Percentiles rank a stretch among this genome's conserved stretches.
Conservation (phyloP, 2,797 vertebrate species). For the Periparus ater region DNA sequence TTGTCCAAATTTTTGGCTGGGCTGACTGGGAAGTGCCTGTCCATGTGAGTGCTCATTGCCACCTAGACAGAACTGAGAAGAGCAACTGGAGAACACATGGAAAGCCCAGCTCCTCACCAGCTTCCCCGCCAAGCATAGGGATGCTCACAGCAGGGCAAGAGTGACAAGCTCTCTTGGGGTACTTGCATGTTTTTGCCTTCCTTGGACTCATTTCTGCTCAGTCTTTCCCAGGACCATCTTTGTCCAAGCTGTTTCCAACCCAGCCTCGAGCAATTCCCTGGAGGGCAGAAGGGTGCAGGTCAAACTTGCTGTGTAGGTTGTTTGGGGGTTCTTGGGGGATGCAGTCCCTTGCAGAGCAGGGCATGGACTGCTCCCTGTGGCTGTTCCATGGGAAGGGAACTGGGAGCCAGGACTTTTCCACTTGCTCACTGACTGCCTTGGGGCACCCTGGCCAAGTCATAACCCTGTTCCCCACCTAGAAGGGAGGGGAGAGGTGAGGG, state of each 20-base stretch:
- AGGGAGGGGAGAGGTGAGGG: background rate
- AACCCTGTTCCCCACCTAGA: background rate
- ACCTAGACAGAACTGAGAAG: slow-evolving; percentile 16
- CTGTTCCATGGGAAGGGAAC: background rate
- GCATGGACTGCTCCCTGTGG: background rate
- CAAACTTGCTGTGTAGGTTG: background rate
- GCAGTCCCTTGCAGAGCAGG: background rate
- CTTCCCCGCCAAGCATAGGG: background rate
- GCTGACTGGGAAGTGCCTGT: background rate
- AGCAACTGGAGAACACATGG: background rate
- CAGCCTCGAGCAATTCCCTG: background rate
- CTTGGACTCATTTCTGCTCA: background rate
- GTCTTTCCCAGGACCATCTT: background rate
- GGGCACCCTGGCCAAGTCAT: rapidly evolving
- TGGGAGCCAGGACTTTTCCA: background rate
- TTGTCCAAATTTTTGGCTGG: background rate
- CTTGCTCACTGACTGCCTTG: background rate
- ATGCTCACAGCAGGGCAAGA: background rate
- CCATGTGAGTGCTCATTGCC: rapidly evolving
- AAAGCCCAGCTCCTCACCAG: background rate
- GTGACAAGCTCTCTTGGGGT: background rate
- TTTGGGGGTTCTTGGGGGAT: background rate
- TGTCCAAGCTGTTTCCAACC: background rate
- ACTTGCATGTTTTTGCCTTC: background rate
- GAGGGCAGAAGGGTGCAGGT: background rate